phyloP scores from a whole-genome alignment of 2,888 invertebrate species.

The Labia minor region DNA sequence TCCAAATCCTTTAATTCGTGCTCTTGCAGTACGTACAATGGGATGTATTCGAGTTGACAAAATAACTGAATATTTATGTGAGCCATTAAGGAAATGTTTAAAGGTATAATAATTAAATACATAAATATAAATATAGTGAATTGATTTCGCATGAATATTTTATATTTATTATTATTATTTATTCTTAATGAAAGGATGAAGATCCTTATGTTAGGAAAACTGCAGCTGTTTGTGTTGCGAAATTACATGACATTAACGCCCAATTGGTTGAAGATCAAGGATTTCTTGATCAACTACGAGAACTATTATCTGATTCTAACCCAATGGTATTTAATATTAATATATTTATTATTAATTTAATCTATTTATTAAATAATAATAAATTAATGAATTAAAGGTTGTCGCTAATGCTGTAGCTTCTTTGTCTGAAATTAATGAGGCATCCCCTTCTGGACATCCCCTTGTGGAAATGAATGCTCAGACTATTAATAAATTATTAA shows the following conservation, averaged over 20 bases:
- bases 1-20: slow-evolving; percentile 96
- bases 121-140: no score
- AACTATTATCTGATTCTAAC: slow-evolving; percentile 95
- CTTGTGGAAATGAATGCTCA: slow-evolving; percentile 94
- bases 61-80: slow-evolving; percentile 98
- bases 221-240: slow-evolving; percentile 98
- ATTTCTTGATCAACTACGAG: slow-evolving; percentile 83
- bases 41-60: slow-evolving; percentile 99
- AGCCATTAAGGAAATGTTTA: slow-evolving; percentile 87
- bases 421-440: slow-evolving; percentile 95
- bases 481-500: slow-evolving; percentile 94
- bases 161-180: background rate
- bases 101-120: slow-evolving; percentile 39
- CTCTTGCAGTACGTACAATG: slow-evolving; percentile 97
- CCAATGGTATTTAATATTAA: slow-evolving; percentile 65
- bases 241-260: slow-evolving; percentile 89
- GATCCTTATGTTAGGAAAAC: slow-evolving; percentile 98
- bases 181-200: slow-evolving; percentile 54
- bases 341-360: no score
- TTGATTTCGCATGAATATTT: no score
- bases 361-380: no score
- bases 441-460: slow-evolving; percentile 87
- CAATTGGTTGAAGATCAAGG: slow-evolving; percentile 72
- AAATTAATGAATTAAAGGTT: slow-evolving; percentile 44
- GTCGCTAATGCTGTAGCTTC: slow-evolving; percentile 99